A percentile compares a stretch with the other conserved stretches of the same genome.
Evolutionary conservation across 2,797 vertebrate genomes (phyloP).

Genomic region (Epinephelus malabaricus): DNA sequence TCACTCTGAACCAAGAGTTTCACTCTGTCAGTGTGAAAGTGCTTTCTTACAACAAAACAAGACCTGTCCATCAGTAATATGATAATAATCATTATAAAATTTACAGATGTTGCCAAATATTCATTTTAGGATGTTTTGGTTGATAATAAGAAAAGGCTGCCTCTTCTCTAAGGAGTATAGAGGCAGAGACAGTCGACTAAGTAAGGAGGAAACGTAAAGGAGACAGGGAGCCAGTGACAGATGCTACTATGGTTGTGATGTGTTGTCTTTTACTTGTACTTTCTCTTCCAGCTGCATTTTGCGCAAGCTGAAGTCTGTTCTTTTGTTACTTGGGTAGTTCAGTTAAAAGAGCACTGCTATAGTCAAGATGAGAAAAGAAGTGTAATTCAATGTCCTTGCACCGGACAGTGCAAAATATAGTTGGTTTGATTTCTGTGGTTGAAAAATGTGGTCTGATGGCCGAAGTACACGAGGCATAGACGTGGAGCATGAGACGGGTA

Average conservation of each 20-base stretch:
- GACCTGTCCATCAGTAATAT: not conserved
- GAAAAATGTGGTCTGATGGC: no score
- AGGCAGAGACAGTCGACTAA: not conserved
- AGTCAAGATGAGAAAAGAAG: not conserved
- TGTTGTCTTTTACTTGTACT: not conserved
- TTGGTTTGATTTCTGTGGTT: not conserved
- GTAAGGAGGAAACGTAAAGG: not conserved
- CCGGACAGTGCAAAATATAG: not conserved
- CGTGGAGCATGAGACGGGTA: no score
- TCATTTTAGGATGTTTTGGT: not conserved
- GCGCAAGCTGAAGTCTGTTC: not conserved
- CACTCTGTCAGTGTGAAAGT: slow-evolving; percentile 3
- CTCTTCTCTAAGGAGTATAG: not conserved
- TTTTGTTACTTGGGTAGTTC: not conserved
- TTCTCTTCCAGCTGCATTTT: not conserved
- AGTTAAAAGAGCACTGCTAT: not conserved
- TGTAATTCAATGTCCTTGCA: not conserved
- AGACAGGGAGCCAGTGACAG: not conserved
- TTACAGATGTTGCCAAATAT: no score
- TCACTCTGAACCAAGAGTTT: not conserved
- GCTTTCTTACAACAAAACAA: not conserved
- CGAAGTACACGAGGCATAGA: no score
- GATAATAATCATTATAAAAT: not conserved
- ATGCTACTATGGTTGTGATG: not conserved
- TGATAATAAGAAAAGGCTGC: not conserved